Conservation (phyloP, 2,888 invertebrate genomes). For the Hedya salicella region DNA sequence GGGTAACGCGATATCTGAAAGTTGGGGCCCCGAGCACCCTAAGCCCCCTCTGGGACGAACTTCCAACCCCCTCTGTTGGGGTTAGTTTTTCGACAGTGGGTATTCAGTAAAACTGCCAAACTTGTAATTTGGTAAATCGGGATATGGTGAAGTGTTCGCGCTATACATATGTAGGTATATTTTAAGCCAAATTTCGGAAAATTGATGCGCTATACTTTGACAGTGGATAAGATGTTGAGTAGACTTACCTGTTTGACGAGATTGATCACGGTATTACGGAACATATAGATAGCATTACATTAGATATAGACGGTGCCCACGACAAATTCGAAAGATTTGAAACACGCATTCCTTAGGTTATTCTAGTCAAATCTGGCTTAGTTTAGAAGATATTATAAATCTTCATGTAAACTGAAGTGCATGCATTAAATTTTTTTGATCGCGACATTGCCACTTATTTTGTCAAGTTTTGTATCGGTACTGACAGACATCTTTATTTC, state of each 20-base stretch:
- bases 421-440: too few relatives aligned
- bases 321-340: too few relatives aligned
- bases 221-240: conserved; percentile 5
- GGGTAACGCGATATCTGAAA: conserved; percentile 38
- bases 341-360: too few relatives aligned
- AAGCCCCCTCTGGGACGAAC: conserved; percentile 36
- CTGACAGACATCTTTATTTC: too few relatives aligned
- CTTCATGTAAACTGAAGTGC: too few relatives aligned
- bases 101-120: conserved; percentile 40
- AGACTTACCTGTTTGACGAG: neutral
- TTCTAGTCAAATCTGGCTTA: too few relatives aligned
- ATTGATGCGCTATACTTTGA: conserved; percentile 24
- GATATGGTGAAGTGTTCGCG: conserved; percentile 15
- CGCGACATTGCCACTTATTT: too few relatives aligned
- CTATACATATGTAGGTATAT: conserved; percentile 6
- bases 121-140: conserved; percentile 27
- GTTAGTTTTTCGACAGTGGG: conserved; percentile 36
- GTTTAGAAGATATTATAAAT: too few relatives aligned
- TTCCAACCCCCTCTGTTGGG: conserved; percentile 26
- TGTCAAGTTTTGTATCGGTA: too few relatives aligned
- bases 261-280: neutral
- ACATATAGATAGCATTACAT: neutral
- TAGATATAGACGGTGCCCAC: too few relatives aligned
- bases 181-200: conserved; percentile 19
- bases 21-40: conserved; percentile 26